Evolutionary conservation across 1,140 invertebrate genomes (phyloP).

Genomic region (Tribolium castaneum): DNA sequence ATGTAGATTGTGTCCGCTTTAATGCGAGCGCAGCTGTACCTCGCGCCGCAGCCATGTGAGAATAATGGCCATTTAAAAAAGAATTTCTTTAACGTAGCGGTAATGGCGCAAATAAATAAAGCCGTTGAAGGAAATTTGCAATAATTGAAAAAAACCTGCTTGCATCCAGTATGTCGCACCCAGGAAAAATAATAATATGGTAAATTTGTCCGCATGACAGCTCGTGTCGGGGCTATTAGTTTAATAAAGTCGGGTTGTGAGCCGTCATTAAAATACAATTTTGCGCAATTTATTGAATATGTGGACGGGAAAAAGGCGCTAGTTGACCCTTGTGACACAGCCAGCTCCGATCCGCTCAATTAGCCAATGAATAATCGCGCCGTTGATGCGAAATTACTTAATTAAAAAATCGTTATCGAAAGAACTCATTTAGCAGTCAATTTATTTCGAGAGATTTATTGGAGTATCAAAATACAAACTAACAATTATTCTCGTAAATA

Average conservation of each 20-base stretch:
- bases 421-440: conserved; percentile 42
- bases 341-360: background rate
- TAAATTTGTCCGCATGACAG: conserved; percentile 18
- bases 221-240: background rate
- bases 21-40: no score
- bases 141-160: background rate
- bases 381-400: conserved; percentile 29
- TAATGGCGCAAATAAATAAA: background rate
- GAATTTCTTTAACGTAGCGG: background rate
- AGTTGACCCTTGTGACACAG: background rate
- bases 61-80: conserved; percentile 11
- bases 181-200: background rate
- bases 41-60: background rate
- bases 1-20: no score
- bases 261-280: background rate
- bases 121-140: background rate
- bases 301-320: background rate
- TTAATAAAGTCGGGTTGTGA: conserved; percentile 5
- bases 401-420: conserved; percentile 35
- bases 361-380: background rate
- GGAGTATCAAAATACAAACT: conserved; percentile 35
- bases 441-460: conserved; percentile 44
- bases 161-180: background rate
- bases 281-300: background rate
- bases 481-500: conserved; percentile 26